Percentiles rank a stretch among this genome's conserved stretches.
Conservation (phyloP, 2,888 invertebrate genomes). For the Microplitis manilae region DNA sequence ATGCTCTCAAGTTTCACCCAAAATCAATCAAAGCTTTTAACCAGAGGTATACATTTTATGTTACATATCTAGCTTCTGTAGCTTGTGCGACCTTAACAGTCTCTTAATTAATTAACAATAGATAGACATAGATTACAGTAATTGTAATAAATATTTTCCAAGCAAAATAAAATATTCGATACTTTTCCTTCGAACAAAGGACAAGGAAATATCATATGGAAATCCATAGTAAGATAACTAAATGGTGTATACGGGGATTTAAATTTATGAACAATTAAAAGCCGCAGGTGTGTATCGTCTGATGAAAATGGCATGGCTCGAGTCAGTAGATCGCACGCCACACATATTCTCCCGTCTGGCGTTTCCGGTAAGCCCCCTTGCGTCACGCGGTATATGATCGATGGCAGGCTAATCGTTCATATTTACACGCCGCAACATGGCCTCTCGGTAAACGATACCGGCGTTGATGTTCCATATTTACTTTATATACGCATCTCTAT, state of each 20-base stretch:
- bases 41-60: too few relatives aligned
- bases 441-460: slow-evolving; percentile 13
- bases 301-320: slow-evolving; percentile 20
- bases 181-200: too few relatives aligned
- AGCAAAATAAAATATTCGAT: too few relatives aligned
- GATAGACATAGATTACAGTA: too few relatives aligned
- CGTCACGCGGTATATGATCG: slow-evolving; percentile 61
- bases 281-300: slow-evolving; percentile 31
- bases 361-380: slow-evolving; percentile 34
- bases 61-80: too few relatives aligned
- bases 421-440: slow-evolving; percentile 56
- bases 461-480: slow-evolving; percentile 13
- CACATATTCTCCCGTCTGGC: slow-evolving; percentile 22
- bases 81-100: too few relatives aligned
- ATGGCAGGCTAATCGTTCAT: slow-evolving; percentile 66
- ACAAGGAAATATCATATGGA: background rate
- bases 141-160: too few relatives aligned
- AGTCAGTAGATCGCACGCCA: slow-evolving; percentile 15
- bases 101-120: too few relatives aligned
- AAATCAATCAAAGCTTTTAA: too few relatives aligned
- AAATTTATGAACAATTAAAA: background rate
- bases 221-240: background rate
- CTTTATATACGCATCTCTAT: background rate
- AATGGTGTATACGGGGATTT: slow-evolving; percentile 3
- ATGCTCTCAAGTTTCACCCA: too few relatives aligned